Conservation (phyloP, 1,140 invertebrate genomes). For the Orchesella cincta region DNA sequence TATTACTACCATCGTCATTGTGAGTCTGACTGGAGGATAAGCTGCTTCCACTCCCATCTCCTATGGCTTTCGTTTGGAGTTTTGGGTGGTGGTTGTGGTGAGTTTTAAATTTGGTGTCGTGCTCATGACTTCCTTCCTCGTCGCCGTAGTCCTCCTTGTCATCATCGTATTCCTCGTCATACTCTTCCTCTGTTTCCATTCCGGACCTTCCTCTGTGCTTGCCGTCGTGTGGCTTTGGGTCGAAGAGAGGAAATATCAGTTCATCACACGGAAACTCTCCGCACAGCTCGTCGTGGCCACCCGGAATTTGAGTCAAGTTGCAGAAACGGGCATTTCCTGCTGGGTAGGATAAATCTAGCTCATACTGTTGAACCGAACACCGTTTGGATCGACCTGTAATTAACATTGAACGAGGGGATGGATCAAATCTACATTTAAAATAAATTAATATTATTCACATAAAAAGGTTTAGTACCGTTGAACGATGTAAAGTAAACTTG, state of each 20-base stretch:
- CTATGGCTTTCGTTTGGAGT: not conserved
- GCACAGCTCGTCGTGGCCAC: not conserved
- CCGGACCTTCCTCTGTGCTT: not conserved
- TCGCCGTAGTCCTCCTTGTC: not conserved
- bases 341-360: slow-evolving; percentile 27
- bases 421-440: not conserved
- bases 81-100: slow-evolving; percentile 19
- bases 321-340: slow-evolving; percentile 15
- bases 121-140: not conserved
- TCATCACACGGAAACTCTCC: slow-evolving; percentile 31
- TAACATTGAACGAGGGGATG: no score
- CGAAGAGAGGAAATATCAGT: slow-evolving; percentile 15
- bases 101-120: not conserved
- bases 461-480: slow-evolving; percentile 23
- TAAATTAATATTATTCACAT: not conserved
- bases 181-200: not conserved
- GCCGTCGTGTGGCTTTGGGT: not conserved
- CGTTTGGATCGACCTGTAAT: slow-evolving; percentile 9
- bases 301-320: not conserved
- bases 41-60: not conserved
- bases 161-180: not conserved
- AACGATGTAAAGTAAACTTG: slow-evolving; percentile 35
- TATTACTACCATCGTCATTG: not conserved
- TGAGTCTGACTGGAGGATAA: not conserved
- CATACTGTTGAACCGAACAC: slow-evolving; percentile 37